Percentiles rank a stretch among this genome's conserved stretches.
These are phyloP conservation scores for Drosophila rubida DNA, from an alignment of 2,888 invertebrate species.

Conservation along the genomic window DNA sequence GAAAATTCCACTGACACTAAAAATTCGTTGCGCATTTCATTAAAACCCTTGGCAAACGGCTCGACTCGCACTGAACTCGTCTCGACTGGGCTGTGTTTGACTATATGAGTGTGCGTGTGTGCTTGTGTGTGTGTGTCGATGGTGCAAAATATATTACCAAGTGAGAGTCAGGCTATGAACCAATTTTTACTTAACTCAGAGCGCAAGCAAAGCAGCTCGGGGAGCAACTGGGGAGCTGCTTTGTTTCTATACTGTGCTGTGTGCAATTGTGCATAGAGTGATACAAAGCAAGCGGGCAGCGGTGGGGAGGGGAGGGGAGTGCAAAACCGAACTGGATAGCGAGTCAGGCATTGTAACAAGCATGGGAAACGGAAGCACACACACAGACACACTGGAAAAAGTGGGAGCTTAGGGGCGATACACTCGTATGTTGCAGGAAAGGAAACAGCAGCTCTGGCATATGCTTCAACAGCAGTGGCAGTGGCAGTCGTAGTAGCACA, in stretches of 20 bases:
- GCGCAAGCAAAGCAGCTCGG: slow-evolving; percentile 34
- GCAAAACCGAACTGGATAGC: slow-evolving; percentile 32
- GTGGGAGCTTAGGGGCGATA: slow-evolving; percentile 14
- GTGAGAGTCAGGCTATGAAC: slow-evolving; percentile 65
- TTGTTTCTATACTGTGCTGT: slow-evolving; percentile 58
- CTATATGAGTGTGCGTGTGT: slow-evolving; percentile 3
- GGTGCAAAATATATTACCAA: slow-evolving; percentile 74
- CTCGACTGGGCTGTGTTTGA: slow-evolving; percentile 6
- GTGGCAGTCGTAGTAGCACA: slow-evolving; percentile 53
- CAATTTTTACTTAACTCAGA: slow-evolving; percentile 76
- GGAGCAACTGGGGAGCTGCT: slow-evolving; percentile 27
- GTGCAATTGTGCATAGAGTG: slow-evolving; percentile 78
- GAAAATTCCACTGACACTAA: slow-evolving; percentile 78
- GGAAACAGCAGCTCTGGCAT: slow-evolving; percentile 44
- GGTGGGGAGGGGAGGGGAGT: background rate
- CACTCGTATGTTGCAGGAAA: background rate
- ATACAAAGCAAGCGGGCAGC: slow-evolving; percentile 52
- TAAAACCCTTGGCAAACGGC: slow-evolving; percentile 65
- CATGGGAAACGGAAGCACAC: slow-evolving; percentile 69
- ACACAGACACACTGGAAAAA: slow-evolving; percentile 23
- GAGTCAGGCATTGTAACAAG: slow-evolving; percentile 62
- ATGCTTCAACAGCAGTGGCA: slow-evolving; percentile 51
- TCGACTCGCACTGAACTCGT: slow-evolving; percentile 36
- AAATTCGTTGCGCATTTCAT: slow-evolving; percentile 78
- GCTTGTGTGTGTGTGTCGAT: slow-evolving; percentile 45